Evolutionary conservation across 2,113 vertebrate genomes (phyloP), one percentile per base, ranked within the genome.

Genomic region (Campylorhamphus procurvoides): DNA sequence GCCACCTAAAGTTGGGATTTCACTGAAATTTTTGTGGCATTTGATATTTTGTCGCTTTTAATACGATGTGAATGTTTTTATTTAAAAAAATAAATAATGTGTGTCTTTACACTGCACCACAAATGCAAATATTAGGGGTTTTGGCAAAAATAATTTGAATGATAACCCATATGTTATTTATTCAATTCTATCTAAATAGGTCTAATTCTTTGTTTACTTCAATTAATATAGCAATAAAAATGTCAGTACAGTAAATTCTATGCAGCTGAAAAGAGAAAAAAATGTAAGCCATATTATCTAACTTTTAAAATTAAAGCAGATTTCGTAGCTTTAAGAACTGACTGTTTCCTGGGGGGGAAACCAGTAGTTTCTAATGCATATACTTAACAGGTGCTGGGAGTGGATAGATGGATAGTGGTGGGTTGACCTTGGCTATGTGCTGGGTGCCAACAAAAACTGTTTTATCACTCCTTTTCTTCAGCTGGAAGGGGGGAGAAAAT

Each of bases 1-100:
- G 9, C 1, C 12, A 53, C 4, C 2, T 62, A 9, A 60, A 79
- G 1, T 2, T 35, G 28, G 1, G 11, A 24, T 83, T 66, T 78
- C 17, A 6, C 20, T 71, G 56, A 83, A 67, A 72, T 39, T 83
- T 20, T 20, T 23, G 7, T 18, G 16, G 1, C 4, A 40, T 76
- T 79, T 49, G 9, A 63, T 28, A 44, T 79, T 84, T 25, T 76
- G 9, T 63, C 14, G 14, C 39, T 67, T 83, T 44, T 67, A 33
- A 2, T 39, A 10, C 20, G 6, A 20, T 20, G 2, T 4, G 22
- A 64, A 63, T 15, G 0, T 5, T 74, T 90, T 80, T 52, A 29
- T 53, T 20, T 67, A 31, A 56, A 75, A 28, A 75, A 46, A 46
- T 20, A 64, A 59, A 13, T 63, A 31, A 49, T 0, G 1, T 40